Evolutionary conservation across 1,140 invertebrate species (phyloP).

Genomic region (Chymomyza costata): DNA sequence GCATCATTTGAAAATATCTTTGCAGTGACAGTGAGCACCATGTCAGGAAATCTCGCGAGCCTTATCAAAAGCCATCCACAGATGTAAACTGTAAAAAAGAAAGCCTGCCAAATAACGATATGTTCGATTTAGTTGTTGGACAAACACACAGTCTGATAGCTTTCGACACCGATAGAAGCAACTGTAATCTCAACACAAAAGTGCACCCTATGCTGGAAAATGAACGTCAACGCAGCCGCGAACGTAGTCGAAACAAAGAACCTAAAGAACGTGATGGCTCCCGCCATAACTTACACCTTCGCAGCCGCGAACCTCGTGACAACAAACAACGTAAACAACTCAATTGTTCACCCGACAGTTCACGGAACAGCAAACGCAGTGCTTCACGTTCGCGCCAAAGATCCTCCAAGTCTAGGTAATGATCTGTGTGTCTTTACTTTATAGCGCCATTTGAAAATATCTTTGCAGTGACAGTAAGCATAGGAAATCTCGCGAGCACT

Average conservation of each 20-base stretch:
- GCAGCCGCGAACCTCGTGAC: background rate
- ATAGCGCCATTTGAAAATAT: no score
- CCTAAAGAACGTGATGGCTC: no score
- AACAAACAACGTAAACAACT: background rate
- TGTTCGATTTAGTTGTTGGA: no score
- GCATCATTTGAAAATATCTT: background rate
- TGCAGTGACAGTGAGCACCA: conserved; percentile 1
- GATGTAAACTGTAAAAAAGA: background rate
- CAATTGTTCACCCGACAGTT: conserved; percentile 25
- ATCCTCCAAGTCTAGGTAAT: conserved; percentile 23
- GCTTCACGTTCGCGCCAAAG: conserved; percentile 14
- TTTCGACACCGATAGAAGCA: no score
- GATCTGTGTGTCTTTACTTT: background rate
- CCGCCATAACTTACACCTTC: no score
- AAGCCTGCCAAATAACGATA: no score
- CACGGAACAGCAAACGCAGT: no score
- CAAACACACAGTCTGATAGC: no score
- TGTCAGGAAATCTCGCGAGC: conserved; percentile 6
- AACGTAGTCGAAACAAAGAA: background rate
- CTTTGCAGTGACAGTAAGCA: conserved; percentile 3
- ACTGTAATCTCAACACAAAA: no score
- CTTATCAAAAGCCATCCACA: background rate
- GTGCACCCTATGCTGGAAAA: no score
- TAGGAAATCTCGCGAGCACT: no score
- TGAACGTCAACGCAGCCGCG: background rate